Evolutionary conservation across 2,888 invertebrate genomes (phyloP), one percentile per base, ranked within the genome.

Genomic region (Drosophila mettleri): DNA sequence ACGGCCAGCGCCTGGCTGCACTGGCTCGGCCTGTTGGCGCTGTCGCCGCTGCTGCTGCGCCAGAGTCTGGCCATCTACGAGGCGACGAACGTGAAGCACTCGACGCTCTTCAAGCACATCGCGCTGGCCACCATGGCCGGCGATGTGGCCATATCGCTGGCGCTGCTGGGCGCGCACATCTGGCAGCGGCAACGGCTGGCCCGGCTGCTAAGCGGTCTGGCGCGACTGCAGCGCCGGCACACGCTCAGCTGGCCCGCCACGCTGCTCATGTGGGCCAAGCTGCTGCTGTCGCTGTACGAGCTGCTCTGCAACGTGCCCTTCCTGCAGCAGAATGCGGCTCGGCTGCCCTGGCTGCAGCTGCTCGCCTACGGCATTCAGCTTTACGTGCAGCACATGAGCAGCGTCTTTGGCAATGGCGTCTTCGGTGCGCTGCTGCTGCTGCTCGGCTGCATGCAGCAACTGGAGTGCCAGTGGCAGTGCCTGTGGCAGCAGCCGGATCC

Each of bases 301-400:
- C 55, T 90, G 27, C 46, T 86, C 14, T 76, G 88, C 69, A 90
- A 82, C 64, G 66, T 89, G 12, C 92, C 91, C 10, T 91, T 88
- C 43, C 29, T 91, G 31, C 64, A 67, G 3, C 57, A 78, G 14
- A 68, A 78, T 6, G 80, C 82, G 2, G 39, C 53, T 1, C 68
- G 60, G 3, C 70, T 91, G 46, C 62, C 86, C 10, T 68, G 77
- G 55, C 43, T 54, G 22, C 80, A 78, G 52, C 62, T 89, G 1
- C 20, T 83, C 29, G 86, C 85, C n/a, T 90, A 86, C 55, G 61
- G 81, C 5, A 41, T 84, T 29, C 85, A 81, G 39, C 78, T 89
- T 4, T 90, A 88, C 38, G 70, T 91, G 36, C 81, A 89, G n/a
- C 80, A 81, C 10, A 51, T 90, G 43, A 75, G 80, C 72, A 80